Conservation (phyloP, 2,888 invertebrate species). For the Furcula furcula region DNA sequence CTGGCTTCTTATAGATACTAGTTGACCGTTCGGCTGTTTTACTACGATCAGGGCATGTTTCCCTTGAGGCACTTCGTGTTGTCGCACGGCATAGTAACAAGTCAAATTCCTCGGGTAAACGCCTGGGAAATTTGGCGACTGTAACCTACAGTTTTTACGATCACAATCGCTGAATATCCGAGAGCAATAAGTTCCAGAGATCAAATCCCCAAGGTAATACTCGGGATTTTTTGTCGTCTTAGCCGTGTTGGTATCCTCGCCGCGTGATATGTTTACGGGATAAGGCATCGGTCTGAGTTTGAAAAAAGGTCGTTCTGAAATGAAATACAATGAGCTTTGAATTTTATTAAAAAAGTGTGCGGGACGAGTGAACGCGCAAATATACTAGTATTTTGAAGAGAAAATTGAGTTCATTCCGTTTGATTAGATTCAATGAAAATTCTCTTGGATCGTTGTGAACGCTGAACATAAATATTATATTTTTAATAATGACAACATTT, state of each 20-base stretch:
- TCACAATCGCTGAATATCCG: conserved; percentile 96
- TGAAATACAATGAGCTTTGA: conserved; percentile 35
- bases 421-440: no score
- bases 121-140: conserved; percentile 96
- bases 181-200: conserved; percentile 95
- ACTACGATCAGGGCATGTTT: conserved; percentile 94
- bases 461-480: no score
- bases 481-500: no score
- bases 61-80: conserved; percentile 92
- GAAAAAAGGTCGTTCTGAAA: conserved; percentile 78
- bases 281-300: conserved; percentile 71
- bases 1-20: conserved; percentile 91
- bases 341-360: conserved; percentile 14
- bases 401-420: no score
- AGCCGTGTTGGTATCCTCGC: conserved; percentile 61
- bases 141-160: conserved; percentile 92
- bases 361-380: not conserved
- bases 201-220: conserved; percentile 92
- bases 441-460: no score
- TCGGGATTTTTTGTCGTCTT: conserved; percentile 78
- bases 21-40: conserved; percentile 91
- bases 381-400: no score
- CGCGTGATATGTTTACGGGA: conserved; percentile 76
- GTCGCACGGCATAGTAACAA: conserved; percentile 95
- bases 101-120: conserved; percentile 96